Evolutionary conservation across 2,888 invertebrate genomes (phyloP).

Genomic region (Megaustenia siamemsis): DNA sequence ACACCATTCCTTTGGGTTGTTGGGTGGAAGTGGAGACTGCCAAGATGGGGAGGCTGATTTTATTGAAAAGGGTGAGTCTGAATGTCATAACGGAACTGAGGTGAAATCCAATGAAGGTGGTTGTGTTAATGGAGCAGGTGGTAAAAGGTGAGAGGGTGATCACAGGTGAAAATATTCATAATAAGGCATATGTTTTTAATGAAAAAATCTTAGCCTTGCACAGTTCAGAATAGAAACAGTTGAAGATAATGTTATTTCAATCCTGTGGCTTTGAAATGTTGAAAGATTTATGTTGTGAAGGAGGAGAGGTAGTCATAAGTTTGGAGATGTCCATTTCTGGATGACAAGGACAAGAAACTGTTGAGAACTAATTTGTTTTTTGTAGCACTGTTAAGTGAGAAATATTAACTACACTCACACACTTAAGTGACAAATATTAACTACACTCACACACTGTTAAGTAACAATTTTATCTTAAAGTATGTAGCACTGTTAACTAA

Average conservation of each 20-base stretch:
- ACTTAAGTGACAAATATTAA: background rate
- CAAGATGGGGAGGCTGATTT: background rate
- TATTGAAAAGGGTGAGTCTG: background rate
- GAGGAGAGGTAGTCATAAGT: too few relatives aligned
- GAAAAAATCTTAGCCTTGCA: too few relatives aligned
- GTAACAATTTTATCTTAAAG: background rate
- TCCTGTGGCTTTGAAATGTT: background rate
- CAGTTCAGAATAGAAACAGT: background rate
- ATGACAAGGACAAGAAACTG: too few relatives aligned
- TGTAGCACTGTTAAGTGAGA: background rate
- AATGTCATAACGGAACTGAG: background rate
- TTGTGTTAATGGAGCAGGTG: conserved; percentile 6
- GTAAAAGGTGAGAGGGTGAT: conserved; percentile 4
- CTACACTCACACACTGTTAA: background rate
- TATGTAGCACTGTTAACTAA: background rate
- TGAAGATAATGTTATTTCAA: background rate
- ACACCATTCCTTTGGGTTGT: background rate
- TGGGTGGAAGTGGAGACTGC: conserved; percentile 10
- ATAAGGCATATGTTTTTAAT: too few relatives aligned
- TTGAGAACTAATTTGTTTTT: background rate
- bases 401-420: background rate
- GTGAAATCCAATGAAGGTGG: background rate
- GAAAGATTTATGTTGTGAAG: background rate
- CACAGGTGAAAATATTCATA: too few relatives aligned
- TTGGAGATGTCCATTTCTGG: too few relatives aligned